Evolutionary conservation across 1,140 invertebrate species (phyloP).

Genomic region (Whitmania pigra): DNA sequence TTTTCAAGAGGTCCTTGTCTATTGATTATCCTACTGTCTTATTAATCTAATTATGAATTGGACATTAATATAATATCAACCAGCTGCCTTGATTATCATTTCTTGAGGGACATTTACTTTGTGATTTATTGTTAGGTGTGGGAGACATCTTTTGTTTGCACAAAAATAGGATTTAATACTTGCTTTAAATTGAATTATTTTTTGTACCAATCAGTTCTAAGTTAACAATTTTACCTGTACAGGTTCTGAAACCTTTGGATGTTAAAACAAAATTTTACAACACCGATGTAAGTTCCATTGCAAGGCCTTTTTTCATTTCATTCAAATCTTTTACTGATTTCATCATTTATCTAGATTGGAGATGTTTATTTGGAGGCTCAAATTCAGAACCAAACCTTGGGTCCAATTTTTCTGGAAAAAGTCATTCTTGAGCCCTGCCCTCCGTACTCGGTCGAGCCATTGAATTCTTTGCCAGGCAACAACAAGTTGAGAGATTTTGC

Average conservation of each 20-base stretch:
- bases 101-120: background rate
- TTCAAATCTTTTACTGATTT: background rate
- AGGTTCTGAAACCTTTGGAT: conserved; percentile 87
- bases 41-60: too few species aligned
- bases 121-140: background rate
- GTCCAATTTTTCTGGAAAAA: conserved; percentile 78
- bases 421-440: conserved; percentile 78
- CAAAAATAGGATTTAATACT: background rate
- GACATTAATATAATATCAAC: too few species aligned
- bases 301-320: conserved; percentile 7
- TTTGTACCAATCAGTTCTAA: background rate
- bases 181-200: background rate
- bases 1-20: background rate
- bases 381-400: conserved; percentile 81
- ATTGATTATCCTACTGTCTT: too few species aligned
- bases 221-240: conserved; percentile 19
- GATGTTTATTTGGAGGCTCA: conserved; percentile 94
- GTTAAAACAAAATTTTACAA: conserved; percentile 97
- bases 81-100: too few species aligned
- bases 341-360: conserved; percentile 54
- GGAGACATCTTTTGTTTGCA: background rate
- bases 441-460: conserved; percentile 55
- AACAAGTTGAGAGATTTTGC: conserved; percentile 28
- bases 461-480: conserved; percentile 33
- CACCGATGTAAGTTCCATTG: conserved; percentile 56